Evolutionary conservation across 2,888 invertebrate genomes (phyloP).

Genomic region (Coelogynopora nodosa): DNA sequence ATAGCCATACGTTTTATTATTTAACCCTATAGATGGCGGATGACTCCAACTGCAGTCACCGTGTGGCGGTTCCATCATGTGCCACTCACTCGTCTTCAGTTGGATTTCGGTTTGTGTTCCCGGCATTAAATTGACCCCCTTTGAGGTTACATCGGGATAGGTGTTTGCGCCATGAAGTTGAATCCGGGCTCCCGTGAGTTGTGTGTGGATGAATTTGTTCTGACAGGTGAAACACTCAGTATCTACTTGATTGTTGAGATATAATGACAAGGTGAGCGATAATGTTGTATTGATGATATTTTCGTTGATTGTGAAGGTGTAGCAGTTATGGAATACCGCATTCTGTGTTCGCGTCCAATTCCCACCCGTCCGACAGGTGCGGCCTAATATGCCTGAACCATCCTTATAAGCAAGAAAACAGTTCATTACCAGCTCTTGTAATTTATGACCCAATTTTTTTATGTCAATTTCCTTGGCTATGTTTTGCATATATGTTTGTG

Average conservation of each 20-base stretch:
- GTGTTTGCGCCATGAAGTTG: conserved; percentile 41
- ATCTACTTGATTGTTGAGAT: conserved; percentile 36
- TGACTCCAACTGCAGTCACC: conserved; percentile 39
- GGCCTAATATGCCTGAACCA: background rate
- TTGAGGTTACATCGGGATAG: conserved; percentile 41
- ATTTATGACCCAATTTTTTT: background rate
- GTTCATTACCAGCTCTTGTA: background rate
- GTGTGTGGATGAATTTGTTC: conserved; percentile 35
- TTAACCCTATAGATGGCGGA: conserved; percentile 26
- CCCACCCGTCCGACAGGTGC: conserved; percentile 32
- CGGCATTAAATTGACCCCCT: conserved; percentile 43
- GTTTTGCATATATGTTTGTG: conserved; percentile 11
- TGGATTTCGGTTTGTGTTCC: conserved; percentile 45
- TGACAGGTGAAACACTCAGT: conserved; percentile 37
- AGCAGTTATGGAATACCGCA: conserved; percentile 42
- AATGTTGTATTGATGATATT: conserved; percentile 30
- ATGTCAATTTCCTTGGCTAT: background rate
- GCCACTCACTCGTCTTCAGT: conserved; percentile 43
- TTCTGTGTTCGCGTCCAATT: conserved; percentile 39
- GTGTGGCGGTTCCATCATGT: conserved; percentile 45
- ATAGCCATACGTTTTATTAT: conserved; percentile 38
- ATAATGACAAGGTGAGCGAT: conserved; percentile 29
- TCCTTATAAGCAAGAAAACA: background rate
- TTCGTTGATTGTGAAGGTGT: conserved; percentile 41
- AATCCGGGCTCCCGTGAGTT: conserved; percentile 35